Percentiles rank a stretch among this genome's conserved stretches.
These are phyloP conservation scores for Champsocephalus esox DNA, from an alignment of 2,797 vertebrate genomes.

Conservation along the genomic window DNA sequence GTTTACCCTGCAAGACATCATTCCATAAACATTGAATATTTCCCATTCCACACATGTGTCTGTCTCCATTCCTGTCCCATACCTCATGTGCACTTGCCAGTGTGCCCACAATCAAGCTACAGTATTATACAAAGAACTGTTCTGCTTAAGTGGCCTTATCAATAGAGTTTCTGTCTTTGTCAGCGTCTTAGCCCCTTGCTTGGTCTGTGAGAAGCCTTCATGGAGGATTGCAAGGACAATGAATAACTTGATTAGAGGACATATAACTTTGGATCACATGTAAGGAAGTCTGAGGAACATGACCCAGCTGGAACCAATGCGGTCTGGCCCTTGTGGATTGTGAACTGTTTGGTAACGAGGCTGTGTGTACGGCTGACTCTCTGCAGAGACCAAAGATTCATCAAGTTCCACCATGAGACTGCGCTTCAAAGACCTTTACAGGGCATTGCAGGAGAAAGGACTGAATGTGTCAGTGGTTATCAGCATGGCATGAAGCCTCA, in stretches of 20 bases:
- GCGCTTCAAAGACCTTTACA: slow-evolving; percentile 1
- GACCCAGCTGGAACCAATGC: slow-evolving; percentile 71
- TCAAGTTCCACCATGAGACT: slow-evolving; percentile 38
- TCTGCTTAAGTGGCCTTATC: slow-evolving; percentile 73
- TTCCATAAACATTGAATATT: slow-evolving; percentile 8
- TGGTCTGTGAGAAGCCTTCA: slow-evolving; percentile 64
- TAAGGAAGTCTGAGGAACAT: slow-evolving; percentile 73
- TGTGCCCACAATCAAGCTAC: slow-evolving; percentile 66
- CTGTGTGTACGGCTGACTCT: slow-evolving; percentile 27
- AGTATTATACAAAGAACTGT: slow-evolving; percentile 64
- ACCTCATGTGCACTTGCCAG: slow-evolving; percentile 53
- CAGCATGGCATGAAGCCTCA: neutral
- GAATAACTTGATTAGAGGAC: slow-evolving; percentile 72
- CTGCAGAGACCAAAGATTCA: slow-evolving; percentile 46
- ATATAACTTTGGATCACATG: slow-evolving; percentile 77
- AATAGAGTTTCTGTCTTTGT: slow-evolving; percentile 77
- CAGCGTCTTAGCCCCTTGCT: slow-evolving; percentile 56
- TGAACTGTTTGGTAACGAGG: slow-evolving; percentile 56
- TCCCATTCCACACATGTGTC: slow-evolving; percentile 26
- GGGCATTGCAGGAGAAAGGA: slow-evolving; percentile 21
- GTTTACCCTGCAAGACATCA: slow-evolving; percentile 4
- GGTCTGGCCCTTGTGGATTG: slow-evolving; percentile 59
- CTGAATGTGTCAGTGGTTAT: slow-evolving; percentile 50
- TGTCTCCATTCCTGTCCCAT: slow-evolving; percentile 45
- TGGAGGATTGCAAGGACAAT: slow-evolving; percentile 73